Base-by-base conservation (phyloP, 2,888 invertebrate species). In the Dicycla oo region DNA sequence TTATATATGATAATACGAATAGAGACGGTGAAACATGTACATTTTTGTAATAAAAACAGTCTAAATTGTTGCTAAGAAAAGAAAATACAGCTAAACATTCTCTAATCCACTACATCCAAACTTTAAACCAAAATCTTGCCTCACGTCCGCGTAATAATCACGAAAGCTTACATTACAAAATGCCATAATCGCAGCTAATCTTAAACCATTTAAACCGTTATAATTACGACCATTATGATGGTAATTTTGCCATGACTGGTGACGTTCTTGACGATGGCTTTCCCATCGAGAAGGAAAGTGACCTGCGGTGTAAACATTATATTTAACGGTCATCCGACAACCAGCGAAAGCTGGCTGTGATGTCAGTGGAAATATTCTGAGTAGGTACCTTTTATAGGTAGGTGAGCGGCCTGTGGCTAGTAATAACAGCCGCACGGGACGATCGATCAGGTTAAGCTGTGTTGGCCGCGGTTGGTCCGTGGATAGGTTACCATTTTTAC, bases 271-370 rank as follows among this genome's bases (percentile, higher is more conserved):
- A 15, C 71, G 61, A 73, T 72, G 57, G 73, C 85, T 85, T 85
- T 85, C 85, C 68, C 69, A 64, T 76, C 11, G 73, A 85, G 82
- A 81, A 69, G 66, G 83, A 85, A 85, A 85, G 85, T 81, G 76
- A 74, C 70, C 60, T 18, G 70, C 5, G 53, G 53, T 73, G 60
- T 71, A 51, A 74, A 63, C 57, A 67, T 80, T 64, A 80, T 76
- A 69, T 57, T 76, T 78, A 72, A 70, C 80, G 70, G 76, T 53
- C 61, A 75, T 68, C 38, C 1, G 20, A 30, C 34, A 51, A 40
- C 2, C n/a, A 67, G 75, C 57, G 84, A 84, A 84, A 81, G 84
- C 62, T 64, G 38, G 49, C 45, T 43, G n/a, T 72, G 61, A 72
- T 23, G 67, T 68, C 58, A 60, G 51, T 43, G 40, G 4, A 34